phyloP scores from a whole-genome alignment of 2,113 vertebrate genomes.

The Ursus arctos region DNA sequence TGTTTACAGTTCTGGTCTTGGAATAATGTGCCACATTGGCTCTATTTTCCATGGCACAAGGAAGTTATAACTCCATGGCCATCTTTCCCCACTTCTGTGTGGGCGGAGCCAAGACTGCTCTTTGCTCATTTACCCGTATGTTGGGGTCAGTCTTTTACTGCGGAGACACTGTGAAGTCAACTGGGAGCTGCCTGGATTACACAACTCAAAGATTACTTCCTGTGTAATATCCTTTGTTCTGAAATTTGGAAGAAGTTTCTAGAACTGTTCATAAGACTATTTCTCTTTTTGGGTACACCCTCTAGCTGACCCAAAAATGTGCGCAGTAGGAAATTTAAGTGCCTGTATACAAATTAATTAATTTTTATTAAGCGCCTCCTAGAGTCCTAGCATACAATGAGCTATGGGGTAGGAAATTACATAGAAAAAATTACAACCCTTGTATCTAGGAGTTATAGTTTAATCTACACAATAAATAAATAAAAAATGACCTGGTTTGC shows the following conservation, averaged over 20 bases:
- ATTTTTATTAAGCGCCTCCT: background rate
- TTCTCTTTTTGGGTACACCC: background rate
- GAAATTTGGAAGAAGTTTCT: conserved; percentile 58
- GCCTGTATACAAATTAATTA: background rate
- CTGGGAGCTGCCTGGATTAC: background rate
- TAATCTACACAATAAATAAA: background rate
- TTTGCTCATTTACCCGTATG: background rate
- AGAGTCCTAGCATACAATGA: background rate
- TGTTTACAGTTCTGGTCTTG: background rate
- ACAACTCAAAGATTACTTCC: conserved; percentile 23
- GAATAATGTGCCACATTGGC: background rate
- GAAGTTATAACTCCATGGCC: background rate
- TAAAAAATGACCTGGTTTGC: background rate
- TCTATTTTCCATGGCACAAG: background rate
- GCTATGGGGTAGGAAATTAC: background rate
- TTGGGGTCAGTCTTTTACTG: background rate
- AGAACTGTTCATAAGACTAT: background rate
- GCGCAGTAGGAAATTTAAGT: background rate
- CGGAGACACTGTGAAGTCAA: background rate
- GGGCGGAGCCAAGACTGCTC: background rate
- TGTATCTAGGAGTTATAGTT: background rate
- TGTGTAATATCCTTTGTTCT: background rate
- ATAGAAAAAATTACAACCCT: background rate
- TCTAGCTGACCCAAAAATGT: background rate
- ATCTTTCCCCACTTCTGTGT: background rate